Evolutionary conservation across 2,888 invertebrate genomes (phyloP), one percentile per base, ranked within the genome.

Genomic region (Helleia helle): DNA sequence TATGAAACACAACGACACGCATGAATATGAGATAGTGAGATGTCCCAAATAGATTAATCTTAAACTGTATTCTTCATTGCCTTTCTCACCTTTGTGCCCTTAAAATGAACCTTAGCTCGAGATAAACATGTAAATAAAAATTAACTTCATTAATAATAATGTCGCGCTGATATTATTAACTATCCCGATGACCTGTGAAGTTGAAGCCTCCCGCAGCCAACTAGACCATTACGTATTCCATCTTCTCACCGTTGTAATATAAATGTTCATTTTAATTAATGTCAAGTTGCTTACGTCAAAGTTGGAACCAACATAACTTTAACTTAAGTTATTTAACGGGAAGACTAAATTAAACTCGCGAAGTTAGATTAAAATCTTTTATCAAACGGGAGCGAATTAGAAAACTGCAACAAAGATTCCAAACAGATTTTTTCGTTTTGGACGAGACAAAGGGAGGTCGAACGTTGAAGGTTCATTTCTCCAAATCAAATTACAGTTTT

Each of bases 401-500:
- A 22, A 22, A 22, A 22, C 22, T 22, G 22, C 22, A 36, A 36
- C 36, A 36, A 36, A 36, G 36, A 36, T 14, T 11, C 24, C 24
- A 24, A 12, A 22, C 24, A 15, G 36, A 22, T 36, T 22, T 24
- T 24, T 14, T 36, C 24, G 24, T 36, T 36, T 36, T 36, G 24
- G 18, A 13, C 14, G 25, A 25, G 12, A 36, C 36, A 36, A 36
- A 36, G 36, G 24, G 31, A 18, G 6, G 36, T 25, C 36, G 36
- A 25, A 36, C 13, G 36, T 13, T 24, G 24, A 36, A 36, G 36
- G 36, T 36, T 36, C 36, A 36, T 36, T 36, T 36, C 36, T 36
- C 13, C 25, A 36, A 36, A 36, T 36, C 36, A 11, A 24, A 36
- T 36, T 36, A 36, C 36, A 36, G 14, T 36, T 36, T 36, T 36